Base-by-base conservation (phyloP, 2,797 vertebrate species). In the Pseudomugil gertrudae region DNA sequence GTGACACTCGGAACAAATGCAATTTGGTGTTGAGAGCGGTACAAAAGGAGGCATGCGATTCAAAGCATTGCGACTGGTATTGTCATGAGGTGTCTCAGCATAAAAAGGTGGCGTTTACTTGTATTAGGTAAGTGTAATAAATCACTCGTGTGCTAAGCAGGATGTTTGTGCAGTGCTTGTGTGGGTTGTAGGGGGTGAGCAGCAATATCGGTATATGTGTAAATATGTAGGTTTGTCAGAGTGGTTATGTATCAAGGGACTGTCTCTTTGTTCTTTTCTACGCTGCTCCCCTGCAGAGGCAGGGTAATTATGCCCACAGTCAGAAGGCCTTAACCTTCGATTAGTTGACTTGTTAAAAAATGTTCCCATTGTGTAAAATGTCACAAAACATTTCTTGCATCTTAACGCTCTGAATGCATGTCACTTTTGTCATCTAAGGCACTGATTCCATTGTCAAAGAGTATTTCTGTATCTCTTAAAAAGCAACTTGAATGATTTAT, bases 1-100 rank as follows among this genome's bases (percentile, higher is more conserved):
- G 83, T 88, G 89, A 93, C 93, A 89, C 88, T 86, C 78, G 85
- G 87, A 92, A 93, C 92, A 93, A 93, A 93, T 87, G 89, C 84
- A 85, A 90, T 91, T 89, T 89, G 83, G 76, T 74, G 57, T 72
- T 52, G 59, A 79, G 79, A 71, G 66, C 24, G 64, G 69, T 71
- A 87, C 71, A 87, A 85, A 86, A 80, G 78, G 24, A 53, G 85
- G 79, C 78, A 62, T 78, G 60, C 2, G 68, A 81, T 69, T 83
- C 82, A 70, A 66, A 60, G 75, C 80, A 15, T 36, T 21, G 2
- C 59, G 63, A 87, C 74, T 68, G 72, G 72, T 63, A 84, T 83
- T 85, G 80, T 89, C 74, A 70, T 3, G 75, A 80, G 73, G 65
- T 67, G 85, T 81, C 87, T 75, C 26, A 1, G 69, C 69, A 59